Percentiles rank a stretch among this genome's conserved stretches.
phyloP scores from a whole-genome alignment of 2,888 invertebrate species.

The Eueremaeus valkanovi region DNA sequence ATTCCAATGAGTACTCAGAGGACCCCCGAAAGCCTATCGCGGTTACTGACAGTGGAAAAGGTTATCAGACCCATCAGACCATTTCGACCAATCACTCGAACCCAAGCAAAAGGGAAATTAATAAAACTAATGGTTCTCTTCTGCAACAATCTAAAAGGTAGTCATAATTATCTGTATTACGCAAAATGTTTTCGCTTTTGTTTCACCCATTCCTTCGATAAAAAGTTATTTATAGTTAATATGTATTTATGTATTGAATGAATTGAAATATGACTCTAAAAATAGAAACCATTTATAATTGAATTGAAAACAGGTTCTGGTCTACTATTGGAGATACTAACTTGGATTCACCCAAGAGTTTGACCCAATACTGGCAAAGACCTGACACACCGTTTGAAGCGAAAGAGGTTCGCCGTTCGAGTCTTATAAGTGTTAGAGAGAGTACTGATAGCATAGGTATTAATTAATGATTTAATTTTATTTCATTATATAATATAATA shows the following conservation, averaged over 20 bases:
- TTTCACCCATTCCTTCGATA: too few relatives aligned
- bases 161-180: too few relatives aligned
- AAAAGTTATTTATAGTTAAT: too few relatives aligned
- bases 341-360: too few relatives aligned
- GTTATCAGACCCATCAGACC: background rate
- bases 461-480: background rate
- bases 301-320: too few relatives aligned
- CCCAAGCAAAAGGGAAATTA: constrained; percentile 11
- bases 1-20: background rate
- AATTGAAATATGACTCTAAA: too few relatives aligned
- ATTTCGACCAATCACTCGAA: too few relatives aligned
- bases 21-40: background rate
- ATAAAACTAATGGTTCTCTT: background rate
- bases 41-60: background rate
- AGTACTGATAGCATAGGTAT: background rate
- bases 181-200: too few relatives aligned
- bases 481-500: background rate
- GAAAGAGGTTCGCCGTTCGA: background rate
- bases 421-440: background rate
- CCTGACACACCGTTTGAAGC: background rate
- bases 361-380: background rate
- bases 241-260: too few relatives aligned
- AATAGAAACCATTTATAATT: too few relatives aligned
- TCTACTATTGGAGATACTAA: too few relatives aligned
- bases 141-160: too few relatives aligned